Base-by-base conservation (phyloP, 2,797 vertebrate species). In the Varecia variegata region DNA sequence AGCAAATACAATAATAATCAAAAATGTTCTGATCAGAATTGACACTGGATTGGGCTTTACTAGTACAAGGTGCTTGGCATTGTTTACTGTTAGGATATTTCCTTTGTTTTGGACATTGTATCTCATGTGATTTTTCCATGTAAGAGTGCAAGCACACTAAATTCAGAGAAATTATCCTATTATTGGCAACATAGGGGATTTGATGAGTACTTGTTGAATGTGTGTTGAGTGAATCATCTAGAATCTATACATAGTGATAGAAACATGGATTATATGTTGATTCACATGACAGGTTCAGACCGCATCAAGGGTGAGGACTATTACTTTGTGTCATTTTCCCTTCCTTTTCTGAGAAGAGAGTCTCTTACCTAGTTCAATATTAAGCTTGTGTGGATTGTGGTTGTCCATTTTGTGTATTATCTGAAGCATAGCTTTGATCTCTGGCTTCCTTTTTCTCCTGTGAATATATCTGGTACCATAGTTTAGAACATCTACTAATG, bases 161-260 rank as follows among this genome's bases (percentile, higher is more conserved):
- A 93, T 62, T 65, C 89, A 87, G 50, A 45, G 35, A 68, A 97
- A 70, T 90, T 56, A 93, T 77, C 58, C 80, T 74, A 62, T 73
- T 91, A 65, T 54, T 95, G 58, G 81, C 70, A 91, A 43, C 68
- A 93, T 4, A 70, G 70, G 86, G 65, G 52, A 87, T 88, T 50
- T 77, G 47, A 85, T 67, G 62, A 89, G 38, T 70, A 84, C n/a
- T 93, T 89, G 47, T 2, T 95, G 81, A 77, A 87, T 88, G 30
- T 88, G 52, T 88, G 18, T 74, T 95, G 45, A 80, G 45, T 65
- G 38, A 90, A 74, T 90, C 80, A 92, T 62, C 88, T 38, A 65
- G 90, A 90, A 93, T 77, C 21, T 81, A 82, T n/a, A 84, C 7
- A 71, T 43, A 88, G 18, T 82, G 47, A 38, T 13, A n/a, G 43